phyloP scores from a whole-genome alignment of 2,113 vertebrate species.

The Callospermophilus lateralis region DNA sequence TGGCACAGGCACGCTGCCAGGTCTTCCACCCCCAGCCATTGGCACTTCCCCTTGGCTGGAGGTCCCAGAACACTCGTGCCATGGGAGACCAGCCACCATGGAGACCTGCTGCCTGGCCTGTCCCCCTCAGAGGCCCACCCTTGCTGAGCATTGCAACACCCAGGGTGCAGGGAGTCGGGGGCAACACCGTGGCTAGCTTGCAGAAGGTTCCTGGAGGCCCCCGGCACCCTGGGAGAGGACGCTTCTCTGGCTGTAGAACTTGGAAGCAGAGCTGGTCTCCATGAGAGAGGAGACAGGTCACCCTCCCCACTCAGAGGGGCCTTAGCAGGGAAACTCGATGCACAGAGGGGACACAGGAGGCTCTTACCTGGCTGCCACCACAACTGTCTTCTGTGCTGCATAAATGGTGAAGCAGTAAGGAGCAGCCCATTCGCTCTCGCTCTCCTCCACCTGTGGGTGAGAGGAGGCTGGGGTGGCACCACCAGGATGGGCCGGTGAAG shows the following conservation, averaged over 20 bases:
- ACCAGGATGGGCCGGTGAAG: background rate
- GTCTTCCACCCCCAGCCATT: no score
- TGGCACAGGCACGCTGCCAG: fast-evolving
- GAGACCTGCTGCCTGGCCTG: background rate
- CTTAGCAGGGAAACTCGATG: background rate
- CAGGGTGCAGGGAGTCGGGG: background rate
- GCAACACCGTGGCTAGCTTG: background rate
- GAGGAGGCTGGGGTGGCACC: background rate
- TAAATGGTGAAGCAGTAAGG: constrained; percentile 98
- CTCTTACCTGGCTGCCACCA: constrained; percentile 96
- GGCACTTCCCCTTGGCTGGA: no score
- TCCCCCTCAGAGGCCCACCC: no score
- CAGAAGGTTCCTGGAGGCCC: no score
- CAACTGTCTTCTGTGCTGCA: constrained; percentile 94
- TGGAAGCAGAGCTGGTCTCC: background rate
- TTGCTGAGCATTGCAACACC: background rate
- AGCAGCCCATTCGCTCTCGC: constrained; percentile 92
- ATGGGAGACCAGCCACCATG: background rate
- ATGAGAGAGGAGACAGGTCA: fast-evolving
- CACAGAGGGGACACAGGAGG: fast-evolving
- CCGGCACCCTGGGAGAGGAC: no score
- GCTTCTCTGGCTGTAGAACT: background rate
- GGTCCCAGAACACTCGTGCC: background rate
- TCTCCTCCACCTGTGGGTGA: constrained; percentile 93
- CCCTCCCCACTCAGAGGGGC: no score